Evolutionary conservation across 2,113 vertebrate species (phyloP).

Genomic region (Romanogobio albipinnatus): DNA sequence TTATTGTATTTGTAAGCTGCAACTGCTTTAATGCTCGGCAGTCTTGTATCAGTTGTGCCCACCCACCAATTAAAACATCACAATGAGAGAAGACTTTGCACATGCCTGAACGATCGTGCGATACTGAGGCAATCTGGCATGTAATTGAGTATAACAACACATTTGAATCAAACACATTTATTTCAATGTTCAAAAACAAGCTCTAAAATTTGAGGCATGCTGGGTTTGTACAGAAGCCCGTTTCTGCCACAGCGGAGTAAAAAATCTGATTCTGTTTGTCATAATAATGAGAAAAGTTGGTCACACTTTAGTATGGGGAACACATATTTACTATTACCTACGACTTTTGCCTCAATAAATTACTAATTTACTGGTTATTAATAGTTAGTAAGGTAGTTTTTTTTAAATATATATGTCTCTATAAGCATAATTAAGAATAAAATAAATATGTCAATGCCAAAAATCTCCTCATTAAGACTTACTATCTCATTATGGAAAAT

Average conservation of each 20-base stretch:
- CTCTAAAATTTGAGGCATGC: background rate
- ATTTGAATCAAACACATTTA: background rate
- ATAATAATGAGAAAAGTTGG: background rate
- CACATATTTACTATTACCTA: no score
- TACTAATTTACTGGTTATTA: no score
- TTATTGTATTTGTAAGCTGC: slow-evolving; percentile 29
- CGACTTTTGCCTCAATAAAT: no score
- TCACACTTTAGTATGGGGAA: no score
- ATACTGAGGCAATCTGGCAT: slow-evolving; percentile 12
- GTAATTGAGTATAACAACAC: slow-evolving; percentile 17
- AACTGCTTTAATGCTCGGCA: background rate
- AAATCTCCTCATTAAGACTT: background rate
- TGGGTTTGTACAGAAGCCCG: background rate
- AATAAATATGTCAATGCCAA: background rate
- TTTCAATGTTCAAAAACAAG: background rate
- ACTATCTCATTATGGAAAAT: background rate
- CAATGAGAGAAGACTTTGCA: background rate
- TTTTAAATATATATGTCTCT: no score
- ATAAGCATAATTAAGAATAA: no score
- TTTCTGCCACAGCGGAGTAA: background rate
- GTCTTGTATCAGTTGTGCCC: background rate
- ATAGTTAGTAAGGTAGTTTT: no score
- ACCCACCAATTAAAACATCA: slow-evolving; percentile 19
- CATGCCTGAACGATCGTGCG: slow-evolving; percentile 2
- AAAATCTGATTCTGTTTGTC: background rate